Evolutionary conservation across 2,888 invertebrate species (phyloP), one percentile per base, ranked within the genome.

Genomic region (Eupsilia transversa): DNA sequence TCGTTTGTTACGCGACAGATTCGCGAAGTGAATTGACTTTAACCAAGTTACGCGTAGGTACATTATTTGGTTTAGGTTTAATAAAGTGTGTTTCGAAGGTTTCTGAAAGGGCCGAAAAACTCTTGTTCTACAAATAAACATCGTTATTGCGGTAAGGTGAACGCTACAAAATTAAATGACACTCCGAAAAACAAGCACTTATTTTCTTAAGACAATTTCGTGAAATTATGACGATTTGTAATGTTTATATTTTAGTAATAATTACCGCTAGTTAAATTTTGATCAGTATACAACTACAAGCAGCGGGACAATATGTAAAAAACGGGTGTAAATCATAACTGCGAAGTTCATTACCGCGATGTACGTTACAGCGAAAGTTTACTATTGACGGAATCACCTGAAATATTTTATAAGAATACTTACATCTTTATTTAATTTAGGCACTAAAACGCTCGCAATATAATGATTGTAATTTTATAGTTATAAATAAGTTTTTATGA

Each of bases 21-120:
- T 66, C 59, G 54, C 27, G 43, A 67, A 23, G 23, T 14, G 49
- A 72, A 76, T 77, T 70, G 61, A 74, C 57, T 73, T 71, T 35
- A 56, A 71, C 46, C 49, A 30, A 14, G 52, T 64, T 43, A 52
- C 43, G 3, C 60, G 54, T 46, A n/a, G 57, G 67, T 72, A 41
- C 33, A 23, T 30, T 56, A 35, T 43, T 78, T 77, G 49, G 43
- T 63, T 69, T 56, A 57, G 38, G 38, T 49, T 69, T 35, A 43
- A 57, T 71, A 64, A 76, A 57, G 57, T 71, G 38, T 46, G 60
- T 76, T 75, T 61, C 17, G 38, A 66, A 74, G 46, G 73, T 56
- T 74, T 33, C 56, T 27, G 33, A 66, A 60, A 68, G 54, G 46
- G 35, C 23, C 17, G 12, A 69, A 76, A 61, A 27, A n/a, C 17